phyloP scores from a whole-genome alignment of 1,140 invertebrate species.

The Camponotus pennsylvanicus region DNA sequence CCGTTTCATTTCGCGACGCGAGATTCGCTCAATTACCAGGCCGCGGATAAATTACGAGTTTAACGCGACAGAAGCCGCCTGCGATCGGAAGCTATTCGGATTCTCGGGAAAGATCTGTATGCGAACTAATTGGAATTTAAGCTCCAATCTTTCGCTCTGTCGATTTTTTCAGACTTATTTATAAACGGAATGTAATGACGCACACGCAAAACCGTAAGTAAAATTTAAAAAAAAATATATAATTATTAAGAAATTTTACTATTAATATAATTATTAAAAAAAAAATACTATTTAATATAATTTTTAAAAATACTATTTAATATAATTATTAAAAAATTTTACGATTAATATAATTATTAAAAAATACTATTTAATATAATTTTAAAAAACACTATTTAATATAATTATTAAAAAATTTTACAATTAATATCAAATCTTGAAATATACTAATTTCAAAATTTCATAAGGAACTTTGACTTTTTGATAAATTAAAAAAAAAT shows the following conservation, averaged over 20 bases:
- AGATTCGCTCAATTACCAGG: slow-evolving; percentile 69
- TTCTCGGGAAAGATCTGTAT: neutral
- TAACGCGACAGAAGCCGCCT: slow-evolving; percentile 63
- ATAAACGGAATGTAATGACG: neutral
- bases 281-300: too few relatives aligned
- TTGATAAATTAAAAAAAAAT: neutral
- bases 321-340: too few relatives aligned
- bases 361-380: too few relatives aligned
- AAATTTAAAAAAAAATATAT: neutral
- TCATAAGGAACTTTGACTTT: neutral
- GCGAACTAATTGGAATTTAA: slow-evolving; percentile 30
- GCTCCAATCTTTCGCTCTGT: neutral
- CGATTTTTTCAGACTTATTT: neutral
- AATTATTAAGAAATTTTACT: too few relatives aligned
- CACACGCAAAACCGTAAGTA: too few relatives aligned
- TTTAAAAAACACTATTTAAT: too few relatives aligned
- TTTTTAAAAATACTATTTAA: too few relatives aligned
- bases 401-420: too few relatives aligned
- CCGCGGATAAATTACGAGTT: slow-evolving; percentile 73
- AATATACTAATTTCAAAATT: neutral
- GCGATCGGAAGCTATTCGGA: slow-evolving; percentile 17
- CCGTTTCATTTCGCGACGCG: slow-evolving; percentile 66
- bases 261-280: too few relatives aligned
- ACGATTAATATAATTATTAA: too few relatives aligned
- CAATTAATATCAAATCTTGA: neutral